A percentile compares a stretch with the other conserved stretches of the same genome.
Conservation (phyloP, 2,113 vertebrate genomes). For the Oreochromis aureus region DNA sequence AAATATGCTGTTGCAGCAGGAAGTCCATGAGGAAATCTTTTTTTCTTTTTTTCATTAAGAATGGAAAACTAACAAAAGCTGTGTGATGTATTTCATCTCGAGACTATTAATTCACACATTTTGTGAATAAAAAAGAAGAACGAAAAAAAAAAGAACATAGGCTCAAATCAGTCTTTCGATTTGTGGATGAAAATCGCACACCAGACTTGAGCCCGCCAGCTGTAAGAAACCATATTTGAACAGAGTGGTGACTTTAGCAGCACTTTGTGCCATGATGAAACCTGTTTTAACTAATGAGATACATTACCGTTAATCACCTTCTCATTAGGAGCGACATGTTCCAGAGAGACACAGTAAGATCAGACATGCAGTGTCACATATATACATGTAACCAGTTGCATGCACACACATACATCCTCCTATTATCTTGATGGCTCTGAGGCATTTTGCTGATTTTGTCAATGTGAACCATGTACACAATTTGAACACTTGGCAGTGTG, state of each 20-base stretch:
- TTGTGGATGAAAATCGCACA: neutral
- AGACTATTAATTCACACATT: neutral
- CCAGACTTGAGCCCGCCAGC: neutral
- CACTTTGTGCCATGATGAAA: conserved; percentile 38
- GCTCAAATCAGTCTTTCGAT: neutral
- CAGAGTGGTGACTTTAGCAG: neutral
- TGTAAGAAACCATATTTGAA: conserved; percentile 7
- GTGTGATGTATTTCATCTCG: neutral
- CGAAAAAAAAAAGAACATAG: neutral
- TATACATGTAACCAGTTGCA: neutral
- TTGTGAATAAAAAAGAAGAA: neutral
- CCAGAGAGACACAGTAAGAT: conserved; percentile 24
- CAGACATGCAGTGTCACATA: neutral
- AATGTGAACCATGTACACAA: neutral
- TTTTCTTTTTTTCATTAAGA: neutral
- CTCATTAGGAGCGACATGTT: conserved; percentile 51
- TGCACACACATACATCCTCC: neutral
- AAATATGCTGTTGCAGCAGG: neutral
- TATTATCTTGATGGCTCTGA: neutral
- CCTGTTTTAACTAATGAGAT: conserved; percentile 64
- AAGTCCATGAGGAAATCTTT: neutral
- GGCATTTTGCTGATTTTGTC: neutral
- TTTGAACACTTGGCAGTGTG: neutral
- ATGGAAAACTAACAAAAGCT: neutral
- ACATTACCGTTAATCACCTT: conserved; percentile 65